Conservation (phyloP, 2,888 invertebrate species). For the Drosophila putrida region DNA sequence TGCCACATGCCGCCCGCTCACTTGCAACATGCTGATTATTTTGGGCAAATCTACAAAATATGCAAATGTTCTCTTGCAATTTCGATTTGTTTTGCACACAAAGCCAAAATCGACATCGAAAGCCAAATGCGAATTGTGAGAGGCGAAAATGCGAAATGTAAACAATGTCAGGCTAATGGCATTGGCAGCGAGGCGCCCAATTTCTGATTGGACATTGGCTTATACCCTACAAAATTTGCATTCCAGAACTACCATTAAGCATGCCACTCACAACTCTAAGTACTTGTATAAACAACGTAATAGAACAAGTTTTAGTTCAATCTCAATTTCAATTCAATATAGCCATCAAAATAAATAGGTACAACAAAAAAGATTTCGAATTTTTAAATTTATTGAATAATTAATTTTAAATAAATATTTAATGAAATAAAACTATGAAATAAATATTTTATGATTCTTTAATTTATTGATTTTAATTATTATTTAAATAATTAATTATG, state of each 20-base stretch:
- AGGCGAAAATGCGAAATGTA: slow-evolving; percentile 9
- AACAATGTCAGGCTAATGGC: slow-evolving; percentile 12
- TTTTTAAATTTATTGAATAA: not conserved
- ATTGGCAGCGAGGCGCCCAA: slow-evolving; percentile 25
- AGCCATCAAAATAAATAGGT: too few species aligned
- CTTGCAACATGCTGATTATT: slow-evolving; percentile 39
- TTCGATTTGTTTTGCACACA: slow-evolving; percentile 37
- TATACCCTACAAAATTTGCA: not conserved
- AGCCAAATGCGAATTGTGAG: slow-evolving; percentile 4
- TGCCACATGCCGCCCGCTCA: not conserved
- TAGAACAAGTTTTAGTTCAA: too few species aligned
- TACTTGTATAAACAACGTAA: not conserved
- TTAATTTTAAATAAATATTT: too few species aligned
- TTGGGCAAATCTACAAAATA: slow-evolving; percentile 42
- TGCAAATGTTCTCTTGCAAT: slow-evolving; percentile 48
- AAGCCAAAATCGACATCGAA: slow-evolving; percentile 27
- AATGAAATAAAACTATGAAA: too few species aligned
- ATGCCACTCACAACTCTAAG: not conserved
- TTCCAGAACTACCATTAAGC: not conserved
- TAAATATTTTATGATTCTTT: too few species aligned
- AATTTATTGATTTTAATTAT: too few species aligned
- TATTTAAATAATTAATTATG: too few species aligned
- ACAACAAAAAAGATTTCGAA: too few species aligned
- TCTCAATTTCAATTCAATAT: not conserved
- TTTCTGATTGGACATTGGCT: slow-evolving; percentile 4